Evolutionary conservation across 2,797 vertebrate genomes (phyloP), one percentile per base, ranked within the genome.

Genomic region (Gambelia wislizenii): DNA sequence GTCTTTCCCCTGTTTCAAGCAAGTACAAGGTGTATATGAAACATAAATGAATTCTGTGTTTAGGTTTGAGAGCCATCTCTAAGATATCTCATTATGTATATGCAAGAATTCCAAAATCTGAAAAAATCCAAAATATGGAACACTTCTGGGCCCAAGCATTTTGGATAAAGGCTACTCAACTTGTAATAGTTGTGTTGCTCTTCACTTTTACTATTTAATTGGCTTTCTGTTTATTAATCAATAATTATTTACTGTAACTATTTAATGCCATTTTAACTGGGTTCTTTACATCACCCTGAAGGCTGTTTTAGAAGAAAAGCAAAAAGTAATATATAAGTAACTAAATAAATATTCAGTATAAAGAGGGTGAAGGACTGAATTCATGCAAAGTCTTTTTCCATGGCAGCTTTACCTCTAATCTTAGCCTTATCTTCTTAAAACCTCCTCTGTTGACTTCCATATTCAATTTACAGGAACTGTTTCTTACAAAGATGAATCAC

Each of bases 401-500:
- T 5, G 18, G 9, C 1, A 74, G 33, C 52, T n/a, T 74, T 64
- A 85, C 64, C 74, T 84, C 70, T 88, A 91, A 85, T 88, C 70
- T 0, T 59, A 61, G 67, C 70, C 85, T 92, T 77, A 89, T 72
- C 18, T 84, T 44, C 74, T 86, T 90, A 93, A 87, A 69, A 42
- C 89, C 52, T 59, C n/a, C 36, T 94, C 30, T 2, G 54, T 25
- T 67, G 27, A 93, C 88, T 91, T 93, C 89, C 72, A 84, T 33
- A 86, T 13, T 80, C 4, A 36, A 1, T 86, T 95, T 93, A 91
- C 9, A 91, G 82, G 74, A 96, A 93, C 18, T 84, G 82, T 74
- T 92, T 83, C 83, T 93, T 93, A 69, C 64, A 90, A 76, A 86
- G 49, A 87, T 84, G 89, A 95, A 91, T 89, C 89, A 91, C 79